Conservation (phyloP, 2,113 vertebrate genomes). For the Rhynchopsitta pachyrhyncha region DNA sequence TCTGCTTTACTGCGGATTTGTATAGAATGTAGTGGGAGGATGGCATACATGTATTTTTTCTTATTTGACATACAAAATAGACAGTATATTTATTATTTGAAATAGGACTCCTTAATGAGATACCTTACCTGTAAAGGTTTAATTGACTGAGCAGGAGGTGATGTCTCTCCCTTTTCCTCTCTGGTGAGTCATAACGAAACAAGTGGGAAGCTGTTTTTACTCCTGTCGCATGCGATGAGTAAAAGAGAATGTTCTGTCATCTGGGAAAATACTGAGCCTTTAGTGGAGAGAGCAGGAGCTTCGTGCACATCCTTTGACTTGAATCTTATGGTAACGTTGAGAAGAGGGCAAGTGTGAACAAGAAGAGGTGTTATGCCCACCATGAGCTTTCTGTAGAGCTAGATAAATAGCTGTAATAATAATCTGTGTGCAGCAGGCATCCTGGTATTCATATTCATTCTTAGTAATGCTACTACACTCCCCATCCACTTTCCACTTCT, state of each 20-base stretch:
- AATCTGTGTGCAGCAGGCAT: not conserved
- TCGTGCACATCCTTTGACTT: accelerated
- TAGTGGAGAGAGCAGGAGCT: not conserved
- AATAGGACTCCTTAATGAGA: not conserved
- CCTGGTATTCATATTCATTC: not conserved
- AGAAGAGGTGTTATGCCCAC: not conserved
- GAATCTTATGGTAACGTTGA: not conserved
- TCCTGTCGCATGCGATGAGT: not conserved
- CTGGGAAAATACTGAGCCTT: not conserved
- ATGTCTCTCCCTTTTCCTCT: not conserved
- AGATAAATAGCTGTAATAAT: not conserved
- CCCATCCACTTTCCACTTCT: not conserved
- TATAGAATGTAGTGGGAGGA: not conserved
- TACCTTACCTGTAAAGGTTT: not conserved
- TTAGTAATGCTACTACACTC: not conserved
- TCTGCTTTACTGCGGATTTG: not conserved
- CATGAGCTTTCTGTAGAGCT: not conserved
- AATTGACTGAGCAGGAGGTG: not conserved
- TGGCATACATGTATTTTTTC: not conserved
- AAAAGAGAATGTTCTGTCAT: conserved; percentile 1
- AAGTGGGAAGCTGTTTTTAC: conserved; percentile 2
- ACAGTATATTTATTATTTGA: not conserved
- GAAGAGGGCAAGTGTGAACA: not conserved
- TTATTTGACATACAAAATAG: not conserved
- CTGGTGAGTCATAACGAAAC: not conserved